A percentile compares a stretch with the other conserved stretches of the same genome.
phyloP scores from a whole-genome alignment of 2,797 vertebrate species.

The Mergus octosetaceus region DNA sequence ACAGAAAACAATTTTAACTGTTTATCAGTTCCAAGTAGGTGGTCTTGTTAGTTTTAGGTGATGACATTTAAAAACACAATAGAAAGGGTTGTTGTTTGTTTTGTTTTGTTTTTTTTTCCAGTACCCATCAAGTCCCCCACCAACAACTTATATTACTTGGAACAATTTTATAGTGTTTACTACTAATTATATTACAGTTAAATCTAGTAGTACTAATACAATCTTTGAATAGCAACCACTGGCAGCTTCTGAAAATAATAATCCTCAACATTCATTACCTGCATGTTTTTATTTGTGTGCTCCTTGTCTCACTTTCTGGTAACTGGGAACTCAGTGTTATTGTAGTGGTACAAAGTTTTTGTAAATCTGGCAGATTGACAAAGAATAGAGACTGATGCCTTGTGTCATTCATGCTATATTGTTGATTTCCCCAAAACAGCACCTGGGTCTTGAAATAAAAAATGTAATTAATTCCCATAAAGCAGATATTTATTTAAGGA shows the following conservation, averaged over 20 bases:
- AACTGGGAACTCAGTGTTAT: slow-evolving; percentile 69
- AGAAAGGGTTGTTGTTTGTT: not conserved
- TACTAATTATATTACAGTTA: not conserved
- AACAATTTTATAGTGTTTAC: not conserved
- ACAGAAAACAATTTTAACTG: not conserved
- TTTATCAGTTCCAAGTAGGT: not conserved
- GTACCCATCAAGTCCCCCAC: not conserved
- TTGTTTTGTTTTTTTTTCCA: accelerated
- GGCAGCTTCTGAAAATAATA: not conserved
- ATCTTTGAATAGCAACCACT: not conserved
- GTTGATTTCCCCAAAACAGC: not conserved
- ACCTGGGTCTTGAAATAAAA: slow-evolving; percentile 4
- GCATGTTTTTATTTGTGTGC: slow-evolving; percentile 85
- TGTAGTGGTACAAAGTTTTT: slow-evolving; percentile 78
- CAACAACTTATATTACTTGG: not conserved
- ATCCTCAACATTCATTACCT: slow-evolving; percentile 76
- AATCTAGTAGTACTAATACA: not conserved
- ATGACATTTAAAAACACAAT: not conserved
- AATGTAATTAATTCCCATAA: not conserved
- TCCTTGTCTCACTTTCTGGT: slow-evolving; percentile 76
- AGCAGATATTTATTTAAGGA: not conserved
- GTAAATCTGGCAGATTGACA: slow-evolving; percentile 80
- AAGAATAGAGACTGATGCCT: slow-evolving; percentile 82
- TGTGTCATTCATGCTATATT: slow-evolving; percentile 77
- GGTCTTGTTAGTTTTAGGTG: not conserved